phyloP scores from a whole-genome alignment of 2,797 vertebrate genomes.

The Poliocrania exsul region DNA sequence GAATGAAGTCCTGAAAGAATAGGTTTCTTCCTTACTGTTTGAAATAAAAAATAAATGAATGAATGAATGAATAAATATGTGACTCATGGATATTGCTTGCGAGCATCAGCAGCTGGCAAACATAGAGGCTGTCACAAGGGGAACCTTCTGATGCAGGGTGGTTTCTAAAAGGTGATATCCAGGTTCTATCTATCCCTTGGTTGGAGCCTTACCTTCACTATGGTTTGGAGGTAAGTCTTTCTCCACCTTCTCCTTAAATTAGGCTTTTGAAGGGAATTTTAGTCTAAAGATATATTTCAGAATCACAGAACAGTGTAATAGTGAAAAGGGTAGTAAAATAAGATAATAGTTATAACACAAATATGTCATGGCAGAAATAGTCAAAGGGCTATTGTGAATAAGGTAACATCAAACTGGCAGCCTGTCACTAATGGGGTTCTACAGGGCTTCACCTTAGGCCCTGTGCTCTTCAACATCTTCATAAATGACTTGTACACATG shows the following conservation, averaged over 20 bases:
- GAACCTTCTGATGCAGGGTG: background rate
- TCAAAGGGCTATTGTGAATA: background rate
- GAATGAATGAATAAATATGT: background rate
- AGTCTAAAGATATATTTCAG: background rate
- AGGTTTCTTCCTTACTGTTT: background rate
- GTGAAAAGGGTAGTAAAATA: background rate
- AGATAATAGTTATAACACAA: background rate
- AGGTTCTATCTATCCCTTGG: background rate
- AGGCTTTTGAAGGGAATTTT: accelerated
- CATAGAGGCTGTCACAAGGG: background rate
- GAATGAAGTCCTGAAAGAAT: background rate
- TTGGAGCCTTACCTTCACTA: background rate
- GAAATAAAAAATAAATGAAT: background rate
- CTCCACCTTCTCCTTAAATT: background rate
- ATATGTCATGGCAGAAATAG: background rate
- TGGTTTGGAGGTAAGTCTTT: background rate
- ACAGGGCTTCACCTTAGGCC: no score
- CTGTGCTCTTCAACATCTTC: background rate
- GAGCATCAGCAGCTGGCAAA: background rate
- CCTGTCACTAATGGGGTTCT: background rate
- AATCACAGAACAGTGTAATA: background rate
- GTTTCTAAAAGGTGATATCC: background rate
- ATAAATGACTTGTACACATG: background rate
- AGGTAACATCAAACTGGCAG: background rate
- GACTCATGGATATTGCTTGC: background rate